Percentiles rank a stretch among this genome's conserved stretches.
Evolutionary conservation across 1,140 invertebrate species (phyloP).

Genomic region (Olivierus martensii): DNA sequence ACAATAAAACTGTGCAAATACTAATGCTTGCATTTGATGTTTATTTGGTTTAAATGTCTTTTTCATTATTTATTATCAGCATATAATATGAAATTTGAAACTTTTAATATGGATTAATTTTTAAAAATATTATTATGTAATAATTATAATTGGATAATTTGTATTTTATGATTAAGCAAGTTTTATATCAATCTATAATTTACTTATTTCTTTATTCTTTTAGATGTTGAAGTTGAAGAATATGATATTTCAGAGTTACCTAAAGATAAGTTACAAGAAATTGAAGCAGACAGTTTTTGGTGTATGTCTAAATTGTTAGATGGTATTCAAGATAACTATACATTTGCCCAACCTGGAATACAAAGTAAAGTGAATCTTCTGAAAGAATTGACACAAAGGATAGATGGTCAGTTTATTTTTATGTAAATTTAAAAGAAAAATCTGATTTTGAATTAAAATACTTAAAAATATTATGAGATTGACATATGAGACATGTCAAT

Average conservation of each 20-base stretch:
- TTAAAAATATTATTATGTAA: background rate
- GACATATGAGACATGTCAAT: no score
- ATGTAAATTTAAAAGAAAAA: no score
- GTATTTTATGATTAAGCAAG: no score
- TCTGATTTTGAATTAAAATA: no score
- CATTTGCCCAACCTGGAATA: constrained; percentile 98
- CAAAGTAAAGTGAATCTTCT: constrained; percentile 81
- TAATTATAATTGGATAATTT: background rate
- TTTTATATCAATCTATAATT: no score
- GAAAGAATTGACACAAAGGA: constrained; percentile 88
- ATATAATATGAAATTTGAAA: no score
- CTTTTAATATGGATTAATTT: background rate
- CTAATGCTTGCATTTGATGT: no score
- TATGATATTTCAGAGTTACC: constrained; percentile 66
- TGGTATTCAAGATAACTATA: constrained; percentile 99
- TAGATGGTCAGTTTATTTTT: constrained; percentile 62
- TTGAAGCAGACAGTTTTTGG: constrained; percentile 99
- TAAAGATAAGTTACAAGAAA: constrained; percentile 60
- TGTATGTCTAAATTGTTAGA: constrained; percentile 95
- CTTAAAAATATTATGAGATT: no score
- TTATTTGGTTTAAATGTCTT: no score
- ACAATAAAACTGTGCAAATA: no score
- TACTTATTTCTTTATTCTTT: constrained; percentile 21
- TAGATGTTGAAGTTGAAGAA: constrained; percentile 69
- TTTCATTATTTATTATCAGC: no score